Evolutionary conservation across 2,113 vertebrate species (phyloP), one percentile per base, ranked within the genome.

Genomic region (Syngnathus scovelli): DNA sequence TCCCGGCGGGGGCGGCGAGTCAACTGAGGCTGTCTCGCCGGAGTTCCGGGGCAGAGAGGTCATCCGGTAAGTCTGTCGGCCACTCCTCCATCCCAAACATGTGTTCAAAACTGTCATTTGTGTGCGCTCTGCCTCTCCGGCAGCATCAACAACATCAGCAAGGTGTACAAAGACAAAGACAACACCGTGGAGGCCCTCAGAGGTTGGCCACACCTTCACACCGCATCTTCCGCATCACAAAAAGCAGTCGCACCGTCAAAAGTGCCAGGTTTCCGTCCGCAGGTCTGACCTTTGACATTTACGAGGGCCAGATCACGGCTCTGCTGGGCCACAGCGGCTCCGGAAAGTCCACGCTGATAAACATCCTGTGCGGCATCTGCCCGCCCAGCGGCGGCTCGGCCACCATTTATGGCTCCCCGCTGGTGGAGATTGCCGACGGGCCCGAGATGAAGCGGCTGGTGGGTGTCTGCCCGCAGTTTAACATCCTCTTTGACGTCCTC

Each of bases 231-330:
- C 3, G 27, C 27, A 48, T 48, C 13, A 16, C 44, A 48, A 48
- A 48, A 48, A 1, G 5, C 5, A 16, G 16, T 1, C 5, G 15
- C 15, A 16, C 44, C 15, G 10, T 46, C 21, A 7, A 27, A 49
- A 63, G 21, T 13, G 37, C 11, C 10, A 48, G 0, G 36, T 10
- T 23, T 10, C 37, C 10, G 36, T 33, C 33, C 5, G 11, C 63
- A 99, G 97, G 92, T 84, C 78, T 99, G 77, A 95, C 94, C 1
- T 98, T 99, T 51, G 95, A 98, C 87, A 94, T 99, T 78, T 99
- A 96, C 0, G 96, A 98, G 82, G 95, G 95, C 12, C 96, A 99
- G 84, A 99, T 99, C 72, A 99, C 96, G 0, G 96, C 97, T 3
- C 88, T 98, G 76, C 91, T 99, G 56, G 97, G 97, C 15, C 97